Conservation (phyloP, 1,140 invertebrate genomes). For the Asbolus verrucosus region DNA sequence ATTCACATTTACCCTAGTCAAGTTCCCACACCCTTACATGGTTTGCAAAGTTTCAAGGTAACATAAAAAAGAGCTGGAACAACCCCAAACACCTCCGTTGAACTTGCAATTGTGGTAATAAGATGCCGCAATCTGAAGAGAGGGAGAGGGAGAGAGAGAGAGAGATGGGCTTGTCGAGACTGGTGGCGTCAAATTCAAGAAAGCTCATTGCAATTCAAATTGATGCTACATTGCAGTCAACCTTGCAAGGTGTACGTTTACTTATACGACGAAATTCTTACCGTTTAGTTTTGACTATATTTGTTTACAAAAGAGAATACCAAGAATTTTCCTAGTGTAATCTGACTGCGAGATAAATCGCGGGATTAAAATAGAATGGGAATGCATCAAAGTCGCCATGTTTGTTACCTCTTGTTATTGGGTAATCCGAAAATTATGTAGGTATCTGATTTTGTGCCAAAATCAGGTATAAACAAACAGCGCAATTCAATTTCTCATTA, state of each 20-base stretch:
- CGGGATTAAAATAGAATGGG: slow-evolving; percentile 19
- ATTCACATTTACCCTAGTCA: slow-evolving; percentile 3
- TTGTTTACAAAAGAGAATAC: slow-evolving; percentile 6
- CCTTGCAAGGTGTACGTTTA: slow-evolving; percentile 33
- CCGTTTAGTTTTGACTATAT: too few relatives aligned
- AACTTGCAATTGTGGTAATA: too few relatives aligned
- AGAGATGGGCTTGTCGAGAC: slow-evolving; percentile 14
- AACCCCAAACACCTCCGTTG: too few relatives aligned
- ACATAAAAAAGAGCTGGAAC: too few relatives aligned
- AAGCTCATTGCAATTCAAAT: slow-evolving; percentile 41
- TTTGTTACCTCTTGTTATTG: slow-evolving; percentile 9
- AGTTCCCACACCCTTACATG: slow-evolving; percentile 15
- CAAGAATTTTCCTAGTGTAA: too few relatives aligned
- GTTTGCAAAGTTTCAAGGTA: slow-evolving; percentile 2
- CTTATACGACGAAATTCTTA: too few relatives aligned
- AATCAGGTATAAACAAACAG: slow-evolving; percentile 1
- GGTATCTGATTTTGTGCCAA: neutral
- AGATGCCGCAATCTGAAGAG: too few relatives aligned
- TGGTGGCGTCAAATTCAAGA: too few relatives aligned
- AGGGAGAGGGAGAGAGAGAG: too few relatives aligned
- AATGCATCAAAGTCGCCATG: slow-evolving; percentile 18
- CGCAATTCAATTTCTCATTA: too few relatives aligned
- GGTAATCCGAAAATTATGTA: slow-evolving; percentile 15
- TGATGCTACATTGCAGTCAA: slow-evolving; percentile 29
- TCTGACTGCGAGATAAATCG: slow-evolving; percentile 22